Conservation (phyloP, 2,888 invertebrate species). For the Troides aeacus region DNA sequence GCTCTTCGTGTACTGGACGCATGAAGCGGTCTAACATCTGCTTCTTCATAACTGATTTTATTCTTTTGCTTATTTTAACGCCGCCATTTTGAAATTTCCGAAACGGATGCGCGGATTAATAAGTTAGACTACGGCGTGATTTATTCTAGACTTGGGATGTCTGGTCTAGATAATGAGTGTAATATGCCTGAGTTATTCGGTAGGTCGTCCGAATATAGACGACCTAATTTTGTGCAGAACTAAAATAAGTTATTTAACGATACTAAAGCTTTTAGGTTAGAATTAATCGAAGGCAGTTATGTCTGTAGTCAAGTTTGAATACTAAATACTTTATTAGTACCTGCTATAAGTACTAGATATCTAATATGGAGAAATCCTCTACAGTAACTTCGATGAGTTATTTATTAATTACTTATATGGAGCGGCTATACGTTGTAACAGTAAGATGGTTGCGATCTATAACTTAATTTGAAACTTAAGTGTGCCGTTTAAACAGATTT, state of each 20-base stretch:
- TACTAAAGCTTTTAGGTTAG: no score
- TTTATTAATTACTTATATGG: no score
- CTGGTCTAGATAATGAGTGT: constrained; percentile 22
- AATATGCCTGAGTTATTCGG: constrained; percentile 7
- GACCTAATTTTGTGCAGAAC: constrained; percentile 5
- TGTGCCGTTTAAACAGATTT: neutral
- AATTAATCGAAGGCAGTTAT: no score
- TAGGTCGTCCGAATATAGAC: neutral
- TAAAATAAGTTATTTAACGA: neutral
- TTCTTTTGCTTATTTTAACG: constrained; percentile 37
- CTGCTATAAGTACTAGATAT: no score
- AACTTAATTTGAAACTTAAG: no score
- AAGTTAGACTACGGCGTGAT: constrained; percentile 13
- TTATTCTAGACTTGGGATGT: constrained; percentile 15
- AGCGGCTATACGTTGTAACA: no score
- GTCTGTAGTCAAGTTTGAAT: no score
- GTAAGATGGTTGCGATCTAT: no score
- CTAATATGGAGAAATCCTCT: no score
- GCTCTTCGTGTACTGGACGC: constrained; percentile 28
- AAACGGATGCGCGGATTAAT: constrained; percentile 32
- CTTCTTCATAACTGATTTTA: constrained; percentile 38
- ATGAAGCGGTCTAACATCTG: constrained; percentile 35
- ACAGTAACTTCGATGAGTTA: no score
- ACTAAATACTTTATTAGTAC: no score
- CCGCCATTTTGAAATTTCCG: constrained; percentile 32